Conservation (phyloP, 1,140 invertebrate species). For the Zophobas atratus region DNA sequence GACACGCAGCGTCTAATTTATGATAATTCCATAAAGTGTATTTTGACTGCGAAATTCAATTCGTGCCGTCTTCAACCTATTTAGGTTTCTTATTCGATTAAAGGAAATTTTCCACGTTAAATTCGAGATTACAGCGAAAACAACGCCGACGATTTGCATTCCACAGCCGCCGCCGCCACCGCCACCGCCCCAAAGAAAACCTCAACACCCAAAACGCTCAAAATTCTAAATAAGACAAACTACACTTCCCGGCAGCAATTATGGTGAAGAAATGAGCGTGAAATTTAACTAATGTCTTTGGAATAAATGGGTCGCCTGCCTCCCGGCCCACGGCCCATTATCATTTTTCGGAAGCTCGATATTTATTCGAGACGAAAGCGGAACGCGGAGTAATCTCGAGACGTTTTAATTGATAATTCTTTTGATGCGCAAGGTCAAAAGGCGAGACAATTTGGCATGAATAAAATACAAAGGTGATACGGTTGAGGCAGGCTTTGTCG, state of each 20-base stretch:
- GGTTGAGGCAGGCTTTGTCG: constrained; percentile 16
- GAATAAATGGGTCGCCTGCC: constrained; percentile 10
- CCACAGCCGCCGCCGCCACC: constrained; percentile 32
- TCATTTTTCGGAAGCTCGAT: constrained; percentile 19
- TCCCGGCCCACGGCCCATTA: neutral
- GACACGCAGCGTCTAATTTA: constrained; percentile 58
- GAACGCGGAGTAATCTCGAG: neutral
- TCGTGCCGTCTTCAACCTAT: constrained; percentile 51
- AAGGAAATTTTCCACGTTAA: constrained; percentile 43
- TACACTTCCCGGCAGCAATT: constrained; percentile 21
- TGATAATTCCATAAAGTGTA: constrained; percentile 59
- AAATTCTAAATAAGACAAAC: constrained; percentile 42
- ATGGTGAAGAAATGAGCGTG: constrained; percentile 38
- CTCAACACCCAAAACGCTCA: constrained; percentile 28
- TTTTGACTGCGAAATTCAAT: constrained; percentile 60
- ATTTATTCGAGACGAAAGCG: neutral
- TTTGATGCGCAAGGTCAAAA: constrained; percentile 2
- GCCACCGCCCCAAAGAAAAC: constrained; percentile 26
- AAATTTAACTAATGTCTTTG: constrained; percentile 31
- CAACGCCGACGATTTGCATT: constrained; percentile 37
- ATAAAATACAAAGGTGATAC: constrained; percentile 29
- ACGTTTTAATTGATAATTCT: constrained; percentile 27
- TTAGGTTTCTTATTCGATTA: constrained; percentile 46
- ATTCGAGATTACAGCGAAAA: constrained; percentile 39
- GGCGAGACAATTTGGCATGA: constrained; percentile 27